phyloP scores from a whole-genome alignment of 2,888 invertebrate genomes.

The Xanthia togata region DNA sequence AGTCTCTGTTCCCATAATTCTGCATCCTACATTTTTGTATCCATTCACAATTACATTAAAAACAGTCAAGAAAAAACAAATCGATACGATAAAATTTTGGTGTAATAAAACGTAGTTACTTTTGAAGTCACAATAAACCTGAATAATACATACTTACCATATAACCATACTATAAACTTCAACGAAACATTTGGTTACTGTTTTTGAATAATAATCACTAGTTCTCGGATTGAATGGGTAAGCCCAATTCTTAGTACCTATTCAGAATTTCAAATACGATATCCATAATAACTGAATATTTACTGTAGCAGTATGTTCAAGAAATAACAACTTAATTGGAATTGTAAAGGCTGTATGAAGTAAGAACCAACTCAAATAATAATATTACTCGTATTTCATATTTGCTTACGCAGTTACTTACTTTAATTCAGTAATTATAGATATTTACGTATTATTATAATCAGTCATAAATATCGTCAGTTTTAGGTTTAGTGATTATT shows the following conservation, averaged over 20 bases:
- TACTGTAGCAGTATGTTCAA: slow-evolving; percentile 9
- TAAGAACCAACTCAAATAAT: not conserved
- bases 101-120: not conserved
- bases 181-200: not conserved
- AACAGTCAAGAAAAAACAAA: not conserved
- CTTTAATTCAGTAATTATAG: no score
- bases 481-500: not conserved
- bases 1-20: not conserved
- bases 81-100: not conserved
- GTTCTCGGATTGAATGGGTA: not conserved
- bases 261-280: slow-evolving; percentile 16
- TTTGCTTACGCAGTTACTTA: not conserved
- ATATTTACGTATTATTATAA: no score
- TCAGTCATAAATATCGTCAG: no score
- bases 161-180: not conserved
- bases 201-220: slow-evolving; percentile 13
- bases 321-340: slow-evolving; percentile 19
- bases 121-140: not conserved
- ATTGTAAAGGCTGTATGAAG: not conserved
- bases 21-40: not conserved
- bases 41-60: not conserved
- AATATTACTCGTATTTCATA: no score
- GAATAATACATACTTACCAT: no score
- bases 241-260: not conserved
- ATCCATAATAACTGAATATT: slow-evolving; percentile 2